Evolutionary conservation across 1,140 invertebrate species (phyloP), one percentile per base, ranked within the genome.

Genomic region (Cherax destructor): DNA sequence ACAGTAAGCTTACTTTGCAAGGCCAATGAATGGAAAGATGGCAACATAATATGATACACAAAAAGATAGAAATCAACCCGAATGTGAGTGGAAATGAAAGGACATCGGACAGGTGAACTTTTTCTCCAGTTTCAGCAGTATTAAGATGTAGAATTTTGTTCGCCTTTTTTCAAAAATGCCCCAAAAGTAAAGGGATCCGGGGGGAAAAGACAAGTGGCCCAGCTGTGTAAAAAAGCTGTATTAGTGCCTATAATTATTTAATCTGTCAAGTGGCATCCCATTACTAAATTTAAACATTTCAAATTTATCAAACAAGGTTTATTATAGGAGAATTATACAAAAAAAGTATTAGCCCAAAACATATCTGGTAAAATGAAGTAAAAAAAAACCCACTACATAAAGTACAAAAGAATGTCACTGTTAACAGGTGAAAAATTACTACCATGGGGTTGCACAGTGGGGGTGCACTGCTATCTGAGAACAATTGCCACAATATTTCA

Each of bases 31-130:
- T 30, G 99, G 98, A 94, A 99, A 99, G 92, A 99, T 98, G 7
- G 98, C 97, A 24, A 99, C 96, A 95, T 99, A 99, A 94, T 99
- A 99, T 4, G 97, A 96, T 7, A 99, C 97, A 95, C 98, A n/a
- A 99, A 91, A 99, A 98, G 5, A 97, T 94, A 72, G 96, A 96
- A 30, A 99, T 96, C 47, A 99, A 95, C 98, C 98, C 99, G 94
- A 99, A 98, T 0, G 97, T 95, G 13, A 95, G 88, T 87, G 96
- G 97, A 94, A 99, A 99, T 92, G 98, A 95, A 93, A 97, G 96
- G 16, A 99, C 96, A 95, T 99, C 98, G 18, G 95, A 96, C 7
- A 99, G 94, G 91, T 96, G 96, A 61, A 98, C 97, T 65, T 96
- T n/a, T 95, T 98, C 96, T 65, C 94, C 95, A 13, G 93, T 93